A percentile compares a stretch with the other conserved stretches of the same genome.
Conservation (phyloP, 2,888 invertebrate species). For the Serrognathus titanus region DNA sequence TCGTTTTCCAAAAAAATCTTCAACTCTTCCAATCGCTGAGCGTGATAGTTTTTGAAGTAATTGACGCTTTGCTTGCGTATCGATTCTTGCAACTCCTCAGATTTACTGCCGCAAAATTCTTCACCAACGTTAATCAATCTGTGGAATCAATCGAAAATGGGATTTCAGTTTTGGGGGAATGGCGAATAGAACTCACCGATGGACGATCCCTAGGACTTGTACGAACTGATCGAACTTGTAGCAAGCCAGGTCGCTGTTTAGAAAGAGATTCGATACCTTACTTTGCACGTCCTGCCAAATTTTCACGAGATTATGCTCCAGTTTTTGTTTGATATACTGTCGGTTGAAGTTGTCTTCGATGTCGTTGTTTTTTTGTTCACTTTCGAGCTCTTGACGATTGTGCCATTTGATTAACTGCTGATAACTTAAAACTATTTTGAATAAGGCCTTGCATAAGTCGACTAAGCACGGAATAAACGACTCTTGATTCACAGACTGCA, state of each 20-base stretch:
- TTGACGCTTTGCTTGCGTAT: constrained; percentile 83
- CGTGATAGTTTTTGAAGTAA: constrained; percentile 88
- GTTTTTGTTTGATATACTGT: constrained; percentile 80
- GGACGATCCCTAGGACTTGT: constrained; percentile 80
- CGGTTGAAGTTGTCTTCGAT: constrained; percentile 67
- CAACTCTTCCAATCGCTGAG: constrained; percentile 83
- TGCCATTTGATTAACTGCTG: constrained; percentile 78
- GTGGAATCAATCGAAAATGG: constrained; percentile 4
- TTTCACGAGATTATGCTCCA: constrained; percentile 79
- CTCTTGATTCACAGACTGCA: constrained; percentile 55
- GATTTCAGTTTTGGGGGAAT: background rate
- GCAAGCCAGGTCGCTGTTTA: constrained; percentile 75
- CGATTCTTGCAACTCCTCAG: constrained; percentile 81
- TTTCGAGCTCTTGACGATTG: constrained; percentile 35
- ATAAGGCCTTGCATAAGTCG: constrained; percentile 83
- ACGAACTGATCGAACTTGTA: constrained; percentile 94
- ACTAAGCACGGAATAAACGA: constrained; percentile 72
- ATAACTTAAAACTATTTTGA: constrained; percentile 77
- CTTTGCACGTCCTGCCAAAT: constrained; percentile 95
- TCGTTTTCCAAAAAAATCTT: constrained; percentile 92
- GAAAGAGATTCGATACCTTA: constrained; percentile 78
- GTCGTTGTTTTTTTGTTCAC: constrained; percentile 41
- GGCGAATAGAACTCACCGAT: constrained; percentile 54
- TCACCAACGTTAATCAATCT: constrained; percentile 84
- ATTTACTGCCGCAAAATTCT: constrained; percentile 85